Conservation (phyloP, 2,888 invertebrate species). For the Cheilosia urbana region DNA sequence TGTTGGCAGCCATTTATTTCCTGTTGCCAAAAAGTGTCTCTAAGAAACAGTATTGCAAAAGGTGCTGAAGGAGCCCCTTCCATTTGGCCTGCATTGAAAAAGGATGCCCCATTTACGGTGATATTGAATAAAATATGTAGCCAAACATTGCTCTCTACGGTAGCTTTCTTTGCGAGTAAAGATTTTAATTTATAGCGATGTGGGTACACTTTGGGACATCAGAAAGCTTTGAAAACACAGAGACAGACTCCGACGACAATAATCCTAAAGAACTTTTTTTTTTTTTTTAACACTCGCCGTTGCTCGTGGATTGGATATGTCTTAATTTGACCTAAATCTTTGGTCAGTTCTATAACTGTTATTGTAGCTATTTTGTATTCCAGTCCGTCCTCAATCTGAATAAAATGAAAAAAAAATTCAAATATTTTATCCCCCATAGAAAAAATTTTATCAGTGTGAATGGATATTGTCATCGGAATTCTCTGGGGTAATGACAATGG, state of each 20-base stretch:
- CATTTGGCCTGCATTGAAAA: not conserved
- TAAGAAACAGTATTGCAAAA: not conserved
- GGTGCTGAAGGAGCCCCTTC: conserved; percentile 29
- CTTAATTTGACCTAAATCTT: conserved; percentile 32
- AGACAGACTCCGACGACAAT: not conserved
- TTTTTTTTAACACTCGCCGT: not conserved
- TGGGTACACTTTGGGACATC: not conserved
- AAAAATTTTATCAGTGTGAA: conserved; percentile 2
- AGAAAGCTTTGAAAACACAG: not conserved
- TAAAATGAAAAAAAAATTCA: conserved; percentile 1
- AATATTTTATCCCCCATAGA: not conserved
- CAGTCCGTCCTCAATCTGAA: not conserved
- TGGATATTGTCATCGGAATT: conserved; percentile 26
- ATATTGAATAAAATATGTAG: conserved; percentile 27
- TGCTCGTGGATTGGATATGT: not conserved
- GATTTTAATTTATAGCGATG: conserved; percentile 28
- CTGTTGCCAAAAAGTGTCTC: not conserved
- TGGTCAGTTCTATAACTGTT: conserved; percentile 1
- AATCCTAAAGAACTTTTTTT: not conserved
- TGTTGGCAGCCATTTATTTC: conserved; percentile 18
- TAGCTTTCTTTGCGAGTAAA: not conserved
- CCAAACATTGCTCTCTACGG: conserved; percentile 23
- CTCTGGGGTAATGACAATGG: conserved; percentile 14
- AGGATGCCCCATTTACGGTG: conserved; percentile 5
- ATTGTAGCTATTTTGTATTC: not conserved